Evolutionary conservation across 2,113 vertebrate species (phyloP).

Genomic region (Ivindomyrus marchei): DNA sequence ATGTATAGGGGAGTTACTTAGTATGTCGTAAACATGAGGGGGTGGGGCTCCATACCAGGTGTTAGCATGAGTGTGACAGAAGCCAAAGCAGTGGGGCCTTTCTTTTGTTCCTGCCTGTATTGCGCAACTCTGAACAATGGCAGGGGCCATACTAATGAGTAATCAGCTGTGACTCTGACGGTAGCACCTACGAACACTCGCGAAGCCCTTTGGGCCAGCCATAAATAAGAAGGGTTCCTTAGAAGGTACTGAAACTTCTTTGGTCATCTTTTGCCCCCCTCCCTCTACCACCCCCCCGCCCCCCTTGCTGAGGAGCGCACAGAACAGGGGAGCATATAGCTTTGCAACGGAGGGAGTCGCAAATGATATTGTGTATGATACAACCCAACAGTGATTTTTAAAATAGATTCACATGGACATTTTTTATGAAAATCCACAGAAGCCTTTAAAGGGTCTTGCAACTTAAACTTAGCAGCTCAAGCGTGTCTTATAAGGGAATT

Average conservation of each 20-base stretch:
- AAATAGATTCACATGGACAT: not conserved
- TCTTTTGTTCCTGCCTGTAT: not conserved
- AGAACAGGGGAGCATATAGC: not conserved
- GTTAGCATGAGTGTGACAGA: not conserved
- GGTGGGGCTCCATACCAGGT: conserved; percentile 2
- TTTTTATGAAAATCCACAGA: not conserved
- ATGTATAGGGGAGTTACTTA: not conserved
- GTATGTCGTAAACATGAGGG: conserved; percentile 1
- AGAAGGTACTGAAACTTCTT: not conserved
- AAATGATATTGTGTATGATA: not conserved
- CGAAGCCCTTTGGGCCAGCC: not conserved
- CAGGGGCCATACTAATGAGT: not conserved
- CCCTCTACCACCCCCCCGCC: not conserved
- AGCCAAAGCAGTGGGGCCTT: conserved; percentile 4
- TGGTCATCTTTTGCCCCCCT: not conserved
- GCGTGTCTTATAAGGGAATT: not conserved
- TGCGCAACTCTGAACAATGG: not conserved
- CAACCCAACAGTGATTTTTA: not conserved
- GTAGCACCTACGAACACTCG: not conserved
- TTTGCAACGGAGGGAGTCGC: not conserved
- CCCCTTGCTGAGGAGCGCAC: not conserved
- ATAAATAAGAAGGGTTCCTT: not conserved
- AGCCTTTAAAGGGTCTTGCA: not conserved
- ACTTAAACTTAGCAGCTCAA: not conserved
- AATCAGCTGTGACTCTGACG: not conserved